phyloP scores from a whole-genome alignment of 2,797 vertebrate genomes.

The Centroberyx gerrardi region DNA sequence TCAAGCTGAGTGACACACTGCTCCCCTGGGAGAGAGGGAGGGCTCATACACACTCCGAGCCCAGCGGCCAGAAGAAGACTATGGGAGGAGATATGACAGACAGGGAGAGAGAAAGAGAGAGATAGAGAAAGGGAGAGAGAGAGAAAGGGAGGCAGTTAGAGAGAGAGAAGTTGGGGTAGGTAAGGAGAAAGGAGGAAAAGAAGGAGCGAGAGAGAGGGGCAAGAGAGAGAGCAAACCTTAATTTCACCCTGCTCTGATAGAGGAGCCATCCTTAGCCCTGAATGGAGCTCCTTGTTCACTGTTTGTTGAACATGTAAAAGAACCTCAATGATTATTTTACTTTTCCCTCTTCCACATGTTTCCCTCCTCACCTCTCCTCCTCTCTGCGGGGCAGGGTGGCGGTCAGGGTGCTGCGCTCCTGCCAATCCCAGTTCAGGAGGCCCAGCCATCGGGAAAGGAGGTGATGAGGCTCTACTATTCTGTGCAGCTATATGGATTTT shows the following conservation, averaged over 20 bases:
- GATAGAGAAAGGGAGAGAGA: slow-evolving; percentile 36
- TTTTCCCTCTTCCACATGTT: slow-evolving; percentile 36
- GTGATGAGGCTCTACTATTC: slow-evolving; percentile 17
- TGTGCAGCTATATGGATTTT: background rate
- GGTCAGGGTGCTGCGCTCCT: slow-evolving; percentile 6
- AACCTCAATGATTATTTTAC: slow-evolving; percentile 56
- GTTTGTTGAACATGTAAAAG: slow-evolving; percentile 58
- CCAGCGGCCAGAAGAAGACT: slow-evolving; percentile 52
- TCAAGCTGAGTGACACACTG: slow-evolving; percentile 81
- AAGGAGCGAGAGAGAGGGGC: background rate
- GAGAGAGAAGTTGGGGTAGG: background rate
- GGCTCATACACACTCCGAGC: slow-evolving; percentile 24
- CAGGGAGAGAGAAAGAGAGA: slow-evolving; percentile 21
- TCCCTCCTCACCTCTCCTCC: background rate
- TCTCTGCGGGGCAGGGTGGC: slow-evolving; percentile 6
- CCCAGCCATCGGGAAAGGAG: slow-evolving; percentile 42
- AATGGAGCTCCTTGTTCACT: slow-evolving; percentile 64
- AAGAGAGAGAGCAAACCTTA: slow-evolving; percentile 29
- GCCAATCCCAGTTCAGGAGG: slow-evolving; percentile 52
- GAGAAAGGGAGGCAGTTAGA: background rate
- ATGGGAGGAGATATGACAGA: slow-evolving; percentile 17
- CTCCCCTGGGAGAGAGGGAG: slow-evolving; percentile 68
- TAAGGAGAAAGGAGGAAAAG: slow-evolving; percentile 27
- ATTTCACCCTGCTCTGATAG: slow-evolving; percentile 34
- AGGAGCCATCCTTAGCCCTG: slow-evolving; percentile 47